Evolutionary conservation across 2,888 invertebrate genomes (phyloP).

Genomic region (Yponomeuta evonymella): DNA sequence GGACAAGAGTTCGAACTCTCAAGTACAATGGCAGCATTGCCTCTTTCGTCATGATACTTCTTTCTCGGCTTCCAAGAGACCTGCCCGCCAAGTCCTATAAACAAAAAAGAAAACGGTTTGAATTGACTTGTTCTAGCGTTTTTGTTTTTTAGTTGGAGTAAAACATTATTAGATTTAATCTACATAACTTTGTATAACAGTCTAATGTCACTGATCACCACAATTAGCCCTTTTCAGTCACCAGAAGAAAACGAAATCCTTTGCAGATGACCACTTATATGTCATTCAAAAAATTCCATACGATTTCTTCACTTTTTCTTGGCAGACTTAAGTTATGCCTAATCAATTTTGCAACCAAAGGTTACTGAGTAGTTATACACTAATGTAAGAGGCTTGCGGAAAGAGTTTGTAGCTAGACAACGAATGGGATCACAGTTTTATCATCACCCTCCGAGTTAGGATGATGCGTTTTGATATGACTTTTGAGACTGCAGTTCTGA

Average conservation of each 20-base stretch:
- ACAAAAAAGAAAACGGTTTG: slow-evolving; percentile 46
- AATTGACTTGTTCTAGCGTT: not conserved
- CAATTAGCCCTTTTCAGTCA: no score
- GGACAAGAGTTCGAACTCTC: slow-evolving; percentile 60
- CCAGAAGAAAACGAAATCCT: no score
- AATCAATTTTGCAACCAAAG: no score
- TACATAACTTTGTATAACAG: no score
- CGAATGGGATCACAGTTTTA: not conserved
- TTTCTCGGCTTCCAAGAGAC: slow-evolving; percentile 55
- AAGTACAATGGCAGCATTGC: slow-evolving; percentile 59
- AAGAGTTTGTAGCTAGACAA: not conserved
- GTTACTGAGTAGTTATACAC: no score
- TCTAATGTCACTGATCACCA: no score
- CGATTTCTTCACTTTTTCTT: no score
- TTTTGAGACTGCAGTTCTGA: slow-evolving; percentile 60
- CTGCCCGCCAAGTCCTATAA: slow-evolving; percentile 52
- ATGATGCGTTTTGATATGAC: slow-evolving; percentile 57
- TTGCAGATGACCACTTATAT: no score
- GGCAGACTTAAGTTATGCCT: no score
- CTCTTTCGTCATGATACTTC: slow-evolving; percentile 61
- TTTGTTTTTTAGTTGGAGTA: not conserved
- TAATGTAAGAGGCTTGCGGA: no score
- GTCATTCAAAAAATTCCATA: no score
- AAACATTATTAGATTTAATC: no score
- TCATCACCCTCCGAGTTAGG: slow-evolving; percentile 5